Conservation (phyloP, 2,888 invertebrate genomes). For the Hyalella azteca region DNA sequence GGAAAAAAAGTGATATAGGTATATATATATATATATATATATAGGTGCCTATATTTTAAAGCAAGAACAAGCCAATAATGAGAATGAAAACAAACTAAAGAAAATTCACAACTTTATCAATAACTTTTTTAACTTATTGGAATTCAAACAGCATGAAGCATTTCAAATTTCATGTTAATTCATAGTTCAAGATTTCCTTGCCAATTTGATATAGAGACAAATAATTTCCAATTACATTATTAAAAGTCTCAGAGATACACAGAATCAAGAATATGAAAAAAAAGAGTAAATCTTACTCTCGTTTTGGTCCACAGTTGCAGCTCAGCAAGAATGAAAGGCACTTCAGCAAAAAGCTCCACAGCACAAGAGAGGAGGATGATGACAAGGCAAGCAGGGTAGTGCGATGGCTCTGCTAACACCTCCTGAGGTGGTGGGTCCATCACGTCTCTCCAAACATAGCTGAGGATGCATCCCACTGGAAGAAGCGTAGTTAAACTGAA, state of each 20-base stretch:
- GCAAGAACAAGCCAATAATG: no score
- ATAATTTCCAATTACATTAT: neutral
- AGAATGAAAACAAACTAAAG: no score
- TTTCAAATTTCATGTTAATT: no score
- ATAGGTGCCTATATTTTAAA: no score
- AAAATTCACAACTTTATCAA: no score
- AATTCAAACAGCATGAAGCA: no score
- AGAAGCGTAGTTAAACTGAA: neutral
- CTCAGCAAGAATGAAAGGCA: conserved; percentile 50
- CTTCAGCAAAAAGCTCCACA: conserved; percentile 49
- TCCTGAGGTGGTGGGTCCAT: conserved; percentile 47
- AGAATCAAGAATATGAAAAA: neutral
- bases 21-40: no score
- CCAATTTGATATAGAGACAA: neutral
- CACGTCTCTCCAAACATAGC: conserved; percentile 43
- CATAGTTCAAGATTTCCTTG: no score
- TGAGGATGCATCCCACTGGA: conserved; percentile 42
- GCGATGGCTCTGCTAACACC: conserved; percentile 7
- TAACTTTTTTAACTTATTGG: no score
- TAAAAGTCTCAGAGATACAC: neutral
- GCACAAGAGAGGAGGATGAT: conserved; percentile 41
- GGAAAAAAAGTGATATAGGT: no score
- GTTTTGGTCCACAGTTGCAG: conserved; percentile 54
- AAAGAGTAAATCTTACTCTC: conserved; percentile 40
- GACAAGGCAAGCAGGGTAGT: conserved; percentile 42